Evolutionary conservation across 2,797 vertebrate species (phyloP).

Genomic region (Channallabes apus): DNA sequence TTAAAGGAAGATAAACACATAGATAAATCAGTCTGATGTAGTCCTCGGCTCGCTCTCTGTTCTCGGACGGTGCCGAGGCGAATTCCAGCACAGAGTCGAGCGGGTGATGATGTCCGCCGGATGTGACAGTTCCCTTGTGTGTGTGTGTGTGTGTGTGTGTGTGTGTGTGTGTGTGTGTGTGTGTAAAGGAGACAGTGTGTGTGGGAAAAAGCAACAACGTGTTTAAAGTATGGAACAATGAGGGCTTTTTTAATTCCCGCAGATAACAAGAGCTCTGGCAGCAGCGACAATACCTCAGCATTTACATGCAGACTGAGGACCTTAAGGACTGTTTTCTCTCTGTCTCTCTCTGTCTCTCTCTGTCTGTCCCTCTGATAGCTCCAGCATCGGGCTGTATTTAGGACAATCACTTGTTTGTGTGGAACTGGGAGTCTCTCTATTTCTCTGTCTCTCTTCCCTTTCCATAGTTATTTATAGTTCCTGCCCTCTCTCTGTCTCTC

Average conservation of each 20-base stretch:
- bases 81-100: slow-evolving; percentile 34
- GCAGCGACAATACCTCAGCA: slow-evolving; percentile 45
- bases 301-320: slow-evolving; percentile 42
- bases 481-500: not conserved
- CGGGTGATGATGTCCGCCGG: slow-evolving; percentile 31
- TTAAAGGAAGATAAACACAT: too few relatives aligned
- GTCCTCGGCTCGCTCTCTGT: not conserved
- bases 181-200: slow-evolving; percentile 23
- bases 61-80: not conserved
- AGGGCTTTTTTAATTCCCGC: slow-evolving; percentile 27
- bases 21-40: not conserved
- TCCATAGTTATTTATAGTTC: slow-evolving; percentile 74
- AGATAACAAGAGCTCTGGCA: slow-evolving; percentile 48
- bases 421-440: slow-evolving; percentile 15
- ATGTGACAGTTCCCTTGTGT: slow-evolving; percentile 44
- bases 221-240: slow-evolving; percentile 51
- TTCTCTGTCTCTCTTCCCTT: slow-evolving; percentile 38
- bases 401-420: slow-evolving; percentile 53
- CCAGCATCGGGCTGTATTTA: slow-evolving; percentile 13
- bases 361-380: slow-evolving; percentile 8
- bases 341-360: slow-evolving; percentile 37
- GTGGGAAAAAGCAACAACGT: slow-evolving; percentile 42
- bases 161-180: slow-evolving; percentile 42
- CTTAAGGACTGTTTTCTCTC: slow-evolving; percentile 32
- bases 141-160: slow-evolving; percentile 41